Evolutionary conservation across 2,888 invertebrate genomes (phyloP), one percentile per base, ranked within the genome.

Genomic region (Diploptera punctata): DNA sequence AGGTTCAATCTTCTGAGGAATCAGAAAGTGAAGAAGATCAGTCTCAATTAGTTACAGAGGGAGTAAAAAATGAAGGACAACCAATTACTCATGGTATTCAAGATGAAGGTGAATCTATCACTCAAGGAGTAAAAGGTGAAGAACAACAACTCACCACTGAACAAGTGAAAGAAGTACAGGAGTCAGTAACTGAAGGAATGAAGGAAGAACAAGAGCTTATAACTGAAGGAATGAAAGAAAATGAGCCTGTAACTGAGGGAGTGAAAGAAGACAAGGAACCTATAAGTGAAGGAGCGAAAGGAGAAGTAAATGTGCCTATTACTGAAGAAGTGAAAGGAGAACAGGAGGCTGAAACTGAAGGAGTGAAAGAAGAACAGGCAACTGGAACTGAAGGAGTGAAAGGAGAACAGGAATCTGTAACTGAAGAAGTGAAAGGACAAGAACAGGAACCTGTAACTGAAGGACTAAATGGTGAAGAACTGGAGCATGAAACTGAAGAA

Each of bases 81-180:
- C 52, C 73, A 21, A 47, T 10, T n/a, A n/a, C n/a, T n/a, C n/a
- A n/a, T n/a, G n/a, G n/a, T n/a, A n/a, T n/a, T n/a, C n/a, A n/a
- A 33, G 72, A 67, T 49, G 57, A 75, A 67, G 68, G 67, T 2
- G 68, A 70, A 29, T 29, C 60, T 19, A 38, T 19, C 7, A 67
- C 49, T 33, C 26, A 44, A 24, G 49, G 5, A 10, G 29, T 18
- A 16, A 29, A 60, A 38, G 29, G 19, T 44, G 69, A 69, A 60
- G 13, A 31, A 24, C 76, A 77, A 60, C 75, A 77, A 73, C 49
- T 69, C 19, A 72, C 72, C 44, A 70, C 75, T 65, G 75, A 73
- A 72, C 70, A 60, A 26, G 65, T n/a, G 3, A 67, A 60, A 68
- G 52, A 21, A 26, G 26, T 54, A 43, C 67, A 62, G 49, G 71